These are phyloP conservation scores for Chondrosia reniformis DNA, from an alignment of 37 sponge, comb jelly and placozoan genomes.

Conservation along the genomic window DNA sequence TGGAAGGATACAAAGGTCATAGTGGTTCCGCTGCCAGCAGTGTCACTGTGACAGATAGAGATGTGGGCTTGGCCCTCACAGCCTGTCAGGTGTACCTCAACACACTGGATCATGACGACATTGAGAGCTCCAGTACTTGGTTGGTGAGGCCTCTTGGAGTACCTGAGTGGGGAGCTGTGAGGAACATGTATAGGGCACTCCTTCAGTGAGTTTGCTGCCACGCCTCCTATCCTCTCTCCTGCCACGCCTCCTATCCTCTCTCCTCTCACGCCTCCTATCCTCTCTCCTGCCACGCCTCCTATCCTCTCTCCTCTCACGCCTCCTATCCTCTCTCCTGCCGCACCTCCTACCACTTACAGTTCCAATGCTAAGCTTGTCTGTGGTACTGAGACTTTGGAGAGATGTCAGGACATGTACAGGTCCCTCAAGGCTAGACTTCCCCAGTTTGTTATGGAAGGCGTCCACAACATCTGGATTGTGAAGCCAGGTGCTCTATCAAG, in stretches of 20 bases:
- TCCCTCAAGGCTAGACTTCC: slow-evolving; percentile 45
- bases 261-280: too few species aligned
- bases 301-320: too few species aligned
- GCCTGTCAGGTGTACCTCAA: slow-evolving; percentile 52
- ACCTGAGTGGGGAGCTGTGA: slow-evolving; percentile 47
- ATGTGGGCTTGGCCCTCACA: slow-evolving; percentile 44
- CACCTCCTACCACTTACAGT: too few species aligned
- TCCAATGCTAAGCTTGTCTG: slow-evolving; percentile 8
- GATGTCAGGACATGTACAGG: neutral
- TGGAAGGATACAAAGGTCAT: neutral
- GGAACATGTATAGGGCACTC: too few species aligned
- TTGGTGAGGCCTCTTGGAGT: slow-evolving; percentile 37
- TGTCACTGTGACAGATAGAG: slow-evolving; percentile 27
- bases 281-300: too few species aligned
- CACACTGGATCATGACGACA: slow-evolving; percentile 60
- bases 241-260: too few species aligned
- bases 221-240: too few species aligned
- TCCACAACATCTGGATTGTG: slow-evolving; percentile 89
- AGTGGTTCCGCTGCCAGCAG: neutral
- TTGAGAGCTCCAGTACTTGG: slow-evolving; percentile 59
- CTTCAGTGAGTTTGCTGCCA: too few species aligned
- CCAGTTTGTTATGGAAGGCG: slow-evolving; percentile 84
- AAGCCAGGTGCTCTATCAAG: slow-evolving; percentile 96
- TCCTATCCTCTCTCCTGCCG: too few species aligned
- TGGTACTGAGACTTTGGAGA: neutral